A percentile compares a stretch with the other conserved stretches of the same genome.
Evolutionary conservation across 2,888 invertebrate genomes (phyloP).

Genomic region (Gymnocheta viridis): DNA sequence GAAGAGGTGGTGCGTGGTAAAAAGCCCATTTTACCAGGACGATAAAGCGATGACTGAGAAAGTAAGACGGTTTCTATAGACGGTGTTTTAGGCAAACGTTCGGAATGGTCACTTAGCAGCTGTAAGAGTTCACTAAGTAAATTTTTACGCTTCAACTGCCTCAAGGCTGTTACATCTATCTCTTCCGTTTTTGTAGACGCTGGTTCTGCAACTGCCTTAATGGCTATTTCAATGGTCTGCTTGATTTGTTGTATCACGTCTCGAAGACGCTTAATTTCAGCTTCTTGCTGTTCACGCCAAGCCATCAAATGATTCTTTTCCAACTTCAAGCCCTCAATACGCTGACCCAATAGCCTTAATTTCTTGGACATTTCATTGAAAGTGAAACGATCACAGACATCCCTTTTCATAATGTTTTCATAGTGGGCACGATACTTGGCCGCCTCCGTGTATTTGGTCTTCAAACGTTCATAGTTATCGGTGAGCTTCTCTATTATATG

Average conservation of each 20-base stretch:
- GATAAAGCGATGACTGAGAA: conserved; percentile 82
- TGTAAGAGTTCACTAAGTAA: conserved; percentile 83
- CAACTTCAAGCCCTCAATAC: conserved; percentile 76
- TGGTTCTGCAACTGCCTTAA: conserved; percentile 75
- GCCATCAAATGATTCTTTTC: conserved; percentile 76
- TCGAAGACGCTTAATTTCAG: conserved; percentile 82
- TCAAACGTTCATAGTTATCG: conserved; percentile 83
- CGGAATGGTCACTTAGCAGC: conserved; percentile 77
- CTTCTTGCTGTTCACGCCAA: conserved; percentile 83
- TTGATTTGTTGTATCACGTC: conserved; percentile 85
- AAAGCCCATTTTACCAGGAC: conserved; percentile 87
- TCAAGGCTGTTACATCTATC: conserved; percentile 79
- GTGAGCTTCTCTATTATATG: conserved; percentile 86
- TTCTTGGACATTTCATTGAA: conserved; percentile 83
- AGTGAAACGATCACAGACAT: conserved; percentile 77
- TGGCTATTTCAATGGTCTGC: conserved; percentile 84
- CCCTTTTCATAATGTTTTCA: conserved; percentile 81
- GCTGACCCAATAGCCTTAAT: conserved; percentile 82
- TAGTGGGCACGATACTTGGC: conserved; percentile 81
- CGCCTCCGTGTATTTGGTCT: conserved; percentile 82
- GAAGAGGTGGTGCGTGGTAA: conserved; percentile 82
- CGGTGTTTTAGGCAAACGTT: conserved; percentile 77
- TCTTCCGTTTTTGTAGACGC: conserved; percentile 68
- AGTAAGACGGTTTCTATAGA: conserved; percentile 77
- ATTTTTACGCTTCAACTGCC: conserved; percentile 83